These are phyloP conservation scores for Campopleginae sp. DNA, from an alignment of 2,888 invertebrate species.

Conservation along the genomic window DNA sequence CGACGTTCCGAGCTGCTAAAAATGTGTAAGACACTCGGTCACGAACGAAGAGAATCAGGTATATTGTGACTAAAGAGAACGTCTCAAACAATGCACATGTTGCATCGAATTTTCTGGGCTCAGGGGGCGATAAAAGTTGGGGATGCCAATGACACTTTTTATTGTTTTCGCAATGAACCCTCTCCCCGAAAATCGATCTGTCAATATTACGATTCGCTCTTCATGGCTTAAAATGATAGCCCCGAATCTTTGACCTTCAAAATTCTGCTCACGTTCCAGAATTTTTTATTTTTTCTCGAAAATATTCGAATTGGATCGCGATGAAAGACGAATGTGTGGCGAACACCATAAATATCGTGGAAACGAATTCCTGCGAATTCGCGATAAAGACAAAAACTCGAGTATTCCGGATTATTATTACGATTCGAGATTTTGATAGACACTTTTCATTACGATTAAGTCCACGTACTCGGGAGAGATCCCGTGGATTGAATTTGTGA, in stretches of 20 bases:
- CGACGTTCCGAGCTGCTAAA: conserved; percentile 4
- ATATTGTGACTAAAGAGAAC: background rate
- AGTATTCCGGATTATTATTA: background rate
- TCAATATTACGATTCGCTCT: too few relatives aligned
- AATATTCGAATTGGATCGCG: background rate
- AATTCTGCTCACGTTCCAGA: background rate
- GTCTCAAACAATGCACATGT: background rate
- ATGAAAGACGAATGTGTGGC: background rate
- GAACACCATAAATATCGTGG: background rate
- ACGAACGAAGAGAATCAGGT: conserved; percentile 20
- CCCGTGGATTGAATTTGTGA: background rate
- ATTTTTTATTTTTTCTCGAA: background rate
- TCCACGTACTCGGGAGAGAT: too few relatives aligned
- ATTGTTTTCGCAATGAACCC: background rate
- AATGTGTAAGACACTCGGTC: conserved; percentile 30
- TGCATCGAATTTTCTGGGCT: background rate
- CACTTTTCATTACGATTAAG: background rate
- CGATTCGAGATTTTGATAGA: background rate
- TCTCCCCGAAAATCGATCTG: background rate
- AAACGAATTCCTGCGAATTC: background rate
- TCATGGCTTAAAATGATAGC: too few relatives aligned
- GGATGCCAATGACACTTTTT: background rate
- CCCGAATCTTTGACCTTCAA: background rate
- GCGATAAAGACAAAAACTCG: background rate
- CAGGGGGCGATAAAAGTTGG: background rate